These are phyloP conservation scores for Lamprologus callipterus DNA, from an alignment of 2,113 vertebrate species.

Conservation along the genomic window DNA sequence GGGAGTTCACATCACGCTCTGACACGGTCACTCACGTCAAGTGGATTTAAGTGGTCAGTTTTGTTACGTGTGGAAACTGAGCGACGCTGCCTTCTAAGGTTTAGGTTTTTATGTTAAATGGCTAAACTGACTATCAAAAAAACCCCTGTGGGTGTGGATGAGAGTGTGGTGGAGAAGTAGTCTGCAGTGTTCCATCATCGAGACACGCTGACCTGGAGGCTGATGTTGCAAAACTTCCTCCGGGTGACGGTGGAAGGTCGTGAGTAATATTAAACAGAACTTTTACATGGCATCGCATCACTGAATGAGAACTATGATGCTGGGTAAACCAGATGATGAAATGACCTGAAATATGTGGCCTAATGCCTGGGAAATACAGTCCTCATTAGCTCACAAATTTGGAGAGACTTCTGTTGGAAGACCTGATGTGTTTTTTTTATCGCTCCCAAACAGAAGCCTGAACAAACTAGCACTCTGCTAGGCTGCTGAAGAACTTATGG, in stretches of 20 bases:
- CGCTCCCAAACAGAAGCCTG: not conserved
- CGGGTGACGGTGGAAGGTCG: not conserved
- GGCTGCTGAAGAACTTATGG: not conserved
- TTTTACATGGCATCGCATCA: not conserved
- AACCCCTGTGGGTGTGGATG: not conserved
- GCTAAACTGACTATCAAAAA: not conserved
- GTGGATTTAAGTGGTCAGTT: not conserved
- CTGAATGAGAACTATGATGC: not conserved
- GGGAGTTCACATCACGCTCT: not conserved
- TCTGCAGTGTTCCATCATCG: not conserved
- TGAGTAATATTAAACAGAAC: not conserved
- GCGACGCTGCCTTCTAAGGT: not conserved
- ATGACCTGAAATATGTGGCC: not conserved
- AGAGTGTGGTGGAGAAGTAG: not conserved
- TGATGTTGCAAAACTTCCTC: not conserved
- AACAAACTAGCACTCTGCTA: not conserved
- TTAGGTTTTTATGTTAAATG: not conserved
- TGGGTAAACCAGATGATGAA: not conserved
- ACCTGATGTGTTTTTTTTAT: not conserved
- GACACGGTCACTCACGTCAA: not conserved
- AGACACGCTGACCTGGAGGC: not conserved
- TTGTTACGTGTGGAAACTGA: slow-evolving; percentile 23
- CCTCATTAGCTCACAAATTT: not conserved
- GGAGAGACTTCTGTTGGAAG: not conserved
- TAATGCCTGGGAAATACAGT: not conserved